Base-by-base conservation (phyloP, 2,797 vertebrate species). In the Harpia harpyja region DNA sequence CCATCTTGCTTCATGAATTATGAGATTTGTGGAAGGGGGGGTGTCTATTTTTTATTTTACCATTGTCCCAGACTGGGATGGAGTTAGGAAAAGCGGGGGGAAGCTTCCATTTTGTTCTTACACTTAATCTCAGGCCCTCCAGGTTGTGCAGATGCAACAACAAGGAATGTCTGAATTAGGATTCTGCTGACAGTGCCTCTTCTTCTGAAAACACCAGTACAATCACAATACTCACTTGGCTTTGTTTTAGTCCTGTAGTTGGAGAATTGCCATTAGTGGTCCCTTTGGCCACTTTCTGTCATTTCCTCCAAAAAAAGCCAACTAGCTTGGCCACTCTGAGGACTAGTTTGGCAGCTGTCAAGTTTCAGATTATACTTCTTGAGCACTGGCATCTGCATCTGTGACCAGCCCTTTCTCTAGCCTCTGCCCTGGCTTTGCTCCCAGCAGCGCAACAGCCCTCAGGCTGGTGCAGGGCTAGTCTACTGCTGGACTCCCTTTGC, bases 271-370 rank as follows among this genome's bases (percentile, higher is more conserved):
- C 97, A 95, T n/a, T 72, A 23, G 54, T 68, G 54, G 85, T 97
- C 89, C 95, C 96, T 92, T 92, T 82, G 82, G 93, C 85, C 84
- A 87, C 68, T 95, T 97, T 91, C 96, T 81, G 94, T 96, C 97
- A 97, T 93, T 79, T 97, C 68, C 94, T 97, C 95, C 23, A 92
- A 97, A 97, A 97, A 96, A 74, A 91, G 67, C 91, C 96, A 96
- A 82, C 95, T 83, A 94, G 86, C 77, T 88, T 96, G 88, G 93
- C 77, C 91, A 92, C 94, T 94, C 92, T 12, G 80, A 96, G 89
- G 93, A 39, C 77, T 94, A 94, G 83, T 96, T 95, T 97, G 97
- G 97, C 98, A 98, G 95, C 95, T 98, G 95, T 94, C 88, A 93
- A 79, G 35, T 92, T 97, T 91, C 97, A 96, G 95, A 97, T 97